Evolutionary conservation across 2,113 vertebrate species (phyloP).

Genomic region (Phrynosoma blainvillii): DNA sequence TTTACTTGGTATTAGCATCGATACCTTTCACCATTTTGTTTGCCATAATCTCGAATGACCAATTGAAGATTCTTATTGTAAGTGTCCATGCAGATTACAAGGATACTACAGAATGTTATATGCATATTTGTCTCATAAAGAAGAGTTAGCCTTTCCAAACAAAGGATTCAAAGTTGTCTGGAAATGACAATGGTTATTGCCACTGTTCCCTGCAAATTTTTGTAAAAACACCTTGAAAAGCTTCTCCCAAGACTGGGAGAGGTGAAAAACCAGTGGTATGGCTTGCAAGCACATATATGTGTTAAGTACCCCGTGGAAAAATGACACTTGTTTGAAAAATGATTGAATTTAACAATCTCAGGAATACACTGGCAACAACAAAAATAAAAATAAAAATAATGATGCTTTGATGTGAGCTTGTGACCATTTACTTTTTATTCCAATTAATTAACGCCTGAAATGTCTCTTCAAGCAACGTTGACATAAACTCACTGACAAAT

Average conservation of each 20-base stretch:
- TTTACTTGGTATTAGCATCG: no score
- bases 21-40: not conserved
- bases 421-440: slow-evolving; percentile 15
- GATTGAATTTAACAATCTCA: not conserved
- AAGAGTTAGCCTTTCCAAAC: not conserved
- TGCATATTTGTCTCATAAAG: not conserved
- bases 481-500: slow-evolving; percentile 33
- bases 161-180: no score
- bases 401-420: slow-evolving; percentile 19
- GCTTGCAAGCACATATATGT: not conserved
- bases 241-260: not conserved
- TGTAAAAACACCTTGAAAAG: not conserved
- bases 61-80: not conserved
- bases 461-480: not conserved
- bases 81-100: not conserved
- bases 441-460: slow-evolving; percentile 40
- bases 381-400: not conserved
- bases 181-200: not conserved
- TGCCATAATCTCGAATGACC: not conserved
- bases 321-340: not conserved
- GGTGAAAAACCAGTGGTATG: not conserved
- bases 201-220: not conserved
- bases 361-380: not conserved
- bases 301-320: not conserved
- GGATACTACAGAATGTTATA: no score